Base-by-base conservation (phyloP, 2,797 vertebrate species). In the Acanthis flammea region DNA sequence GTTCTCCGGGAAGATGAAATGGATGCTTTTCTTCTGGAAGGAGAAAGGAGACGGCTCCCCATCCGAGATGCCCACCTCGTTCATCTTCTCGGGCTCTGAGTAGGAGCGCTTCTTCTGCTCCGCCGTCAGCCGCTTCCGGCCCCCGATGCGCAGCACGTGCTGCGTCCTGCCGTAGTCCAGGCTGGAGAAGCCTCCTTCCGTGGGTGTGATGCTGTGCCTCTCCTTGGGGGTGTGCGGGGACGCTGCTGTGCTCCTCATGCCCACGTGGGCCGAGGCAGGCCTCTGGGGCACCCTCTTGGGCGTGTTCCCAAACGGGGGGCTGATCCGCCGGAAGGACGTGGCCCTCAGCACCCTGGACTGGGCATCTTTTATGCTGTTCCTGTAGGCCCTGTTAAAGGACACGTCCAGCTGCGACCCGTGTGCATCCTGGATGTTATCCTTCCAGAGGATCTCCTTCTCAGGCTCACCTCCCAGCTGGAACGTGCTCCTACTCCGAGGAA, bases 101-200 rank as follows among this genome's bases (percentile, higher is more conserved):
- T 99, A 99, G 0, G 99, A 99, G 6, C 98, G 97, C 87, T 99
- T 99, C 97, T 99, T 99, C 97, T 99, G 99, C 95, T 99, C 99
- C 0, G 97, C 93, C 0, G 98, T 98, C 92, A 99, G 97, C 63
- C 99, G 98, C 77, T 97, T 98, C 39, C 99, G 98, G 13, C 98
- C 98, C 2, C 99, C 98, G n/a, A 99, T 98, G 14, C 99, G 98
- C 65, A 91, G 21, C 3, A 97, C 9, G 3, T 97, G 96, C 62
- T 97, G 97, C 0, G 98, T 96, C 24, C 97, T 95, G n/a, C 75
- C 14, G 1, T 88, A 58, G 41, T 96, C 97, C 63, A 92, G 86
- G 51, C 65, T 1, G 0, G 93, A 87, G 16, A 90, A 68, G 73
- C 92, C 94, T 12, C 92, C 67, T 23, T 97, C 68, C 0, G 98